A percentile compares a stretch with the other conserved stretches of the same genome.
These are phyloP conservation scores for Cephus cinctus DNA, from an alignment of 1,140 invertebrate genomes.

Conservation along the genomic window DNA sequence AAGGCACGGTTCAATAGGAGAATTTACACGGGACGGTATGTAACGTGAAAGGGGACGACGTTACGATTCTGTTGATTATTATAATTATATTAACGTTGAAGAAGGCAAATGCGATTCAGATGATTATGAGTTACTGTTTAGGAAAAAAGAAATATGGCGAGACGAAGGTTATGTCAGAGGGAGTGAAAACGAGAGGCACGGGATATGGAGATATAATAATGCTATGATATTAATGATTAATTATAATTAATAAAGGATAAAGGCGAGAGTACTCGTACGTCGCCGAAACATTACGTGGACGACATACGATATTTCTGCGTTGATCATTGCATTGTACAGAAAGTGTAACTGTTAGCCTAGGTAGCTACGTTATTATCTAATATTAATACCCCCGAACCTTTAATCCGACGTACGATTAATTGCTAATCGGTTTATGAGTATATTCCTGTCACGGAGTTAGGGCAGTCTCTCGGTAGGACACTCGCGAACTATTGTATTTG, in stretches of 20 bases:
- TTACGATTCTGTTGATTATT: constrained; percentile 52
- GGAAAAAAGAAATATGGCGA: constrained; percentile 9
- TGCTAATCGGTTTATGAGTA: too few species aligned
- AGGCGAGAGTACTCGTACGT: constrained; percentile 8
- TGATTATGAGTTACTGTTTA: constrained; percentile 42
- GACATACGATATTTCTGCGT: too few species aligned
- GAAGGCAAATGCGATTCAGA: constrained; percentile 38
- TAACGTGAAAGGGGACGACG: constrained; percentile 26
- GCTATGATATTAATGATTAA: constrained; percentile 24
- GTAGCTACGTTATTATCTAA: constrained; percentile 50
- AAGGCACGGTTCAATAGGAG: too few species aligned
- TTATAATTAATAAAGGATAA: constrained; percentile 17
- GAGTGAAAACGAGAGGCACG: constrained; percentile 14
- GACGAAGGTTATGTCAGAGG: constrained; percentile 3
- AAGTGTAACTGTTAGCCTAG: constrained; percentile 55
- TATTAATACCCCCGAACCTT: too few species aligned
- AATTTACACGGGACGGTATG: too few species aligned
- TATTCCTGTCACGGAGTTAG: constrained; percentile 19
- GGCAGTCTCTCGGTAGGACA: too few species aligned
- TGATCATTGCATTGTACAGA: constrained; percentile 50
- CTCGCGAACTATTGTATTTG: too few species aligned
- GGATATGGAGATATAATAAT: constrained; percentile 20
- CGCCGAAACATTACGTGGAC: constrained; percentile 10
- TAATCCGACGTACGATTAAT: too few species aligned
- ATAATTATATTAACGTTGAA: constrained; percentile 52